Evolutionary conservation across 2,888 invertebrate genomes (phyloP), one percentile per base, ranked within the genome.

Genomic region (Sinodicranocentrus sp.): DNA sequence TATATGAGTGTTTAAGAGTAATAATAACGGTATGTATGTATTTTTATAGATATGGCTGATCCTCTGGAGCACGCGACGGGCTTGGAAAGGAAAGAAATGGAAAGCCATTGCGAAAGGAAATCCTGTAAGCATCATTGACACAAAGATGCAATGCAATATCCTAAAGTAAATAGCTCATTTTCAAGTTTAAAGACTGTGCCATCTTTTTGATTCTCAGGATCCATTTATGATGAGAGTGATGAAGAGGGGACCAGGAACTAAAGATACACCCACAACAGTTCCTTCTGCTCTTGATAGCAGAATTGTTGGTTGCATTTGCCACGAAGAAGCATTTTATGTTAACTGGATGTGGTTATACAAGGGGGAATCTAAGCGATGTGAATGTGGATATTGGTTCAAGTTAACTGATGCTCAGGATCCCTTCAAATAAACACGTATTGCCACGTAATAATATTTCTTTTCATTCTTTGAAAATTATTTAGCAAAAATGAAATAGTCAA

Each of bases 341-440:
- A 95, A 94, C 90, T 99, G 97, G 97, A 97, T 98, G 94, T 97
- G 97, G 95, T 92, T 99, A 89, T 95, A 98, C 91, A 94, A 95
- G 92, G 98, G 96, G 48, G 94, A 94, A 89, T 95, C 97, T 84
- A 96, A 95, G 90, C 94, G 98, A 89, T 99, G 98, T 90, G 96
- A 96, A 90, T 99, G 99, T 91, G 99, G 99, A 79, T 94, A 98
- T 91, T 98, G 97, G 97, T 98, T 97, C 93, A 96, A 97, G 92
- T 93, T 98, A 89, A 94, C 94, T 83, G 95, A 91, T 80, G 87
- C 84, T n/a, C 67, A 85, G 39, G 88, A 88, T 72, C 88, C 87
- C 43, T 88, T 88, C 77, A 87, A 88, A 71, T 85, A 83, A 82
- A 8, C 10, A n/a, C n/a, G n/a, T 65, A 54, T 39, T 33, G 33